Conservation (phyloP, 2,113 vertebrate genomes). For the Erpornis zantholeuca region DNA sequence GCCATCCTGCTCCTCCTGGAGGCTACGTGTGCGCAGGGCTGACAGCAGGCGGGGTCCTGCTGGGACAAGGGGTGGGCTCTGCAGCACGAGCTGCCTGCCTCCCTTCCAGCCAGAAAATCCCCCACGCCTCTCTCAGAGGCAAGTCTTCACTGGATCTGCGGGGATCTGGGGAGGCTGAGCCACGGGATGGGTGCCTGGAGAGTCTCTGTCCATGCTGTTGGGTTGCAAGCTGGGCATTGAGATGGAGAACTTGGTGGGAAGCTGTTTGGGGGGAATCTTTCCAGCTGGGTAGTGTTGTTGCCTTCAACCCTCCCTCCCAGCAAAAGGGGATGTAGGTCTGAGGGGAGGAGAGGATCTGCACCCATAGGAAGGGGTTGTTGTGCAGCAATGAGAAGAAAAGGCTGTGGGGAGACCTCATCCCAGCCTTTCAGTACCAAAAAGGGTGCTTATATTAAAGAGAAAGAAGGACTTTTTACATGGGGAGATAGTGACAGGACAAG, state of each 20-base stretch:
- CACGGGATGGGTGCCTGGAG: accelerated
- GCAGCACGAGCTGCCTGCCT: background rate
- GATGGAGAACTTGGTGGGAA: background rate
- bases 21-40: accelerated
- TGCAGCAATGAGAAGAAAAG: background rate
- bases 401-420: too few relatives aligned
- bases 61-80: background rate
- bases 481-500: background rate
- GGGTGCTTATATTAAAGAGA: background rate
- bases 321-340: background rate
- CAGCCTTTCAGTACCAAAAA: background rate
- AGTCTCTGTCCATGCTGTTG: background rate
- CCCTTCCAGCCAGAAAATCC: background rate
- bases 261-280: background rate
- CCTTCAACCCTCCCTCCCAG: background rate
- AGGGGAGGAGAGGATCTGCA: background rate
- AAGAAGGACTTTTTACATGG: background rate
- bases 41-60: background rate
- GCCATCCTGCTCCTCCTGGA: background rate
- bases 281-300: accelerated
- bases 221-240: background rate
- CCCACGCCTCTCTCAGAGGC: background rate
- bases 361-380: background rate
- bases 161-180: background rate
- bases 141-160: background rate